Evolutionary conservation across 1,140 invertebrate species (phyloP).

Genomic region (Hylyphantes graminicola): DNA sequence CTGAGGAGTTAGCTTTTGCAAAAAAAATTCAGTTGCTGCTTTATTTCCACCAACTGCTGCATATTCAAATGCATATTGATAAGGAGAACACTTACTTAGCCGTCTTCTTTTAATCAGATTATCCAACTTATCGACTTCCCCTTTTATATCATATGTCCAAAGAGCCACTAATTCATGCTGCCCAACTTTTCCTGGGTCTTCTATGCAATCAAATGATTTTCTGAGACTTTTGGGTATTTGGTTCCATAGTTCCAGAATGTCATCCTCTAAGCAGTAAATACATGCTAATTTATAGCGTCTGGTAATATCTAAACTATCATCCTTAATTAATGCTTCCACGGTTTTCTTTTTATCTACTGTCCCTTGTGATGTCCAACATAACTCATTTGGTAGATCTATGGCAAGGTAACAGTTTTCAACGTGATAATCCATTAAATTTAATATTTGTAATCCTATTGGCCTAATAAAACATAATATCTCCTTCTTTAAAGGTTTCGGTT

Average conservation of each 20-base stretch:
- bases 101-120: slow-evolving; percentile 4
- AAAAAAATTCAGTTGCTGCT: slow-evolving; percentile 34
- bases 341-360: slow-evolving; percentile 30
- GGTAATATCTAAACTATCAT: slow-evolving; percentile 22
- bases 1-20: slow-evolving; percentile 5
- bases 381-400: background rate
- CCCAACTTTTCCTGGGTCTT: background rate
- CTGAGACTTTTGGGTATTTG: background rate
- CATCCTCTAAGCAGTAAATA: slow-evolving; percentile 34
- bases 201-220: background rate
- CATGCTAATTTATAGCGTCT: slow-evolving; percentile 35
- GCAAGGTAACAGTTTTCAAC: background rate
- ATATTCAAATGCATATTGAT: slow-evolving; percentile 37
- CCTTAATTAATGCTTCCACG: slow-evolving; percentile 25
- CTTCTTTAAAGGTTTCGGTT: background rate
- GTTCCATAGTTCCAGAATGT: background rate
- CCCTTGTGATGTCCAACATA: slow-evolving; percentile 37
- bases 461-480: background rate
- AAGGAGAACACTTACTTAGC: background rate
- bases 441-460: background rate
- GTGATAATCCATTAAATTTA: slow-evolving; percentile 3
- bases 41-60: slow-evolving; percentile 36
- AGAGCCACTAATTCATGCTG: slow-evolving; percentile 5
- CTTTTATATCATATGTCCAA: slow-evolving; percentile 26
- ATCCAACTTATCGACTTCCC: background rate